phyloP scores from a whole-genome alignment of 2,797 vertebrate species.

The Ctenopoma kingsleyae region DNA sequence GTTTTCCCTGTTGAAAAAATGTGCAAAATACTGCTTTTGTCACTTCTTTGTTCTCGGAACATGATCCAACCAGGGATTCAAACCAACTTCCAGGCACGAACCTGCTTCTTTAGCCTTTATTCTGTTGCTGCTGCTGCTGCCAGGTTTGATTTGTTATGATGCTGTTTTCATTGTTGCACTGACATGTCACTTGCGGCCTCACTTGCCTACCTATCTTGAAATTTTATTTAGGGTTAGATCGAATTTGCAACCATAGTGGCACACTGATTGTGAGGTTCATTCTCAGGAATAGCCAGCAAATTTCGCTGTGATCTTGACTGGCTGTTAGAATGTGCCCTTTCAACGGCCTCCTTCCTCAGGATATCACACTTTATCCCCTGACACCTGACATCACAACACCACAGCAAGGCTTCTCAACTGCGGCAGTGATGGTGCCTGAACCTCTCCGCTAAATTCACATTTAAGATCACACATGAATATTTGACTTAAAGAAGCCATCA shows the following conservation, averaged over 20 bases:
- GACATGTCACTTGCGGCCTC: slow-evolving; percentile 10
- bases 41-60: slow-evolving; percentile 11
- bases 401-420: slow-evolving; percentile 41
- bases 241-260: slow-evolving; percentile 28
- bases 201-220: slow-evolving; percentile 24
- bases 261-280: slow-evolving; percentile 26
- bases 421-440: slow-evolving; percentile 7
- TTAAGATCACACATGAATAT: slow-evolving; percentile 29
- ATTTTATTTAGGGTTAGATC: slow-evolving; percentile 41
- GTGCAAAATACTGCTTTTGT: neutral
- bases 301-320: slow-evolving; percentile 44
- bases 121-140: slow-evolving; percentile 6
- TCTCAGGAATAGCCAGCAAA: slow-evolving; percentile 29
- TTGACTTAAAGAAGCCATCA: slow-evolving; percentile 15
- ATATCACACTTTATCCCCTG: slow-evolving; percentile 39
- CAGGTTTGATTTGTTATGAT: slow-evolving; percentile 30
- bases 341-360: slow-evolving; percentile 19
- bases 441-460: slow-evolving; percentile 20
- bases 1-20: slow-evolving; percentile 2
- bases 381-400: slow-evolving; percentile 49
- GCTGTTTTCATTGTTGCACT: slow-evolving; percentile 25
- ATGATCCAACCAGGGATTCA: neutral
- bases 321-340: slow-evolving; percentile 38
- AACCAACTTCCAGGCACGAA: slow-evolving; percentile 1
- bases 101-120: slow-evolving; percentile 4